Conservation (phyloP, 2,113 vertebrate genomes). For the Lophura nycthemera region DNA sequence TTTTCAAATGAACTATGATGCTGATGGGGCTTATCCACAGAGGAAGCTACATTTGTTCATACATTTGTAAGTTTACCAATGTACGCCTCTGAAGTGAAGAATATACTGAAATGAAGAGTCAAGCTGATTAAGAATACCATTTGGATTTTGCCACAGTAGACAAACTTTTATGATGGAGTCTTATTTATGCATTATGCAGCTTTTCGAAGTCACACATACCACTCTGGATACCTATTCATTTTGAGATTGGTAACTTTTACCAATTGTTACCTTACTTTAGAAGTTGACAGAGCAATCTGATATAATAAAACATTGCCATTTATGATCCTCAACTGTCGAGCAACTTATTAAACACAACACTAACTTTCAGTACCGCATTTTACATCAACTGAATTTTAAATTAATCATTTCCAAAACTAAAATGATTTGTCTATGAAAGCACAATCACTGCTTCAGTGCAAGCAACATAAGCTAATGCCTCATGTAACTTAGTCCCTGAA, state of each 20-base stretch:
- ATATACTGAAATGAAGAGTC: not conserved
- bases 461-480: slow-evolving; percentile 54
- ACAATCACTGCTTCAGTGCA: slow-evolving; percentile 73
- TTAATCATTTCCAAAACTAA: slow-evolving; percentile 82
- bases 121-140: not conserved
- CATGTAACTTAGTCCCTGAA: slow-evolving; percentile 68
- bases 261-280: not conserved
- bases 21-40: not conserved
- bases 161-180: not conserved
- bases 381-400: slow-evolving; percentile 81
- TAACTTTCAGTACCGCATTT: slow-evolving; percentile 78
- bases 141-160: not conserved
- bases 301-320: not conserved
- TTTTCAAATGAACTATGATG: not conserved
- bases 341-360: slow-evolving; percentile 78
- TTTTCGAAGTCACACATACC: not conserved
- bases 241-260: not conserved
- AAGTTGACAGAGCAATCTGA: not conserved
- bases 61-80: not conserved
- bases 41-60: not conserved
- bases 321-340: slow-evolving; percentile 76
- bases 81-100: not conserved
- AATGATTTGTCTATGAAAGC: slow-evolving; percentile 61
- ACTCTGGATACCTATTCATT: not conserved
- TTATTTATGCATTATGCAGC: not conserved